Evolutionary conservation across 2,888 invertebrate genomes (phyloP), one percentile per base, ranked within the genome.

Genomic region (Steinernema hermaphroditum): DNA sequence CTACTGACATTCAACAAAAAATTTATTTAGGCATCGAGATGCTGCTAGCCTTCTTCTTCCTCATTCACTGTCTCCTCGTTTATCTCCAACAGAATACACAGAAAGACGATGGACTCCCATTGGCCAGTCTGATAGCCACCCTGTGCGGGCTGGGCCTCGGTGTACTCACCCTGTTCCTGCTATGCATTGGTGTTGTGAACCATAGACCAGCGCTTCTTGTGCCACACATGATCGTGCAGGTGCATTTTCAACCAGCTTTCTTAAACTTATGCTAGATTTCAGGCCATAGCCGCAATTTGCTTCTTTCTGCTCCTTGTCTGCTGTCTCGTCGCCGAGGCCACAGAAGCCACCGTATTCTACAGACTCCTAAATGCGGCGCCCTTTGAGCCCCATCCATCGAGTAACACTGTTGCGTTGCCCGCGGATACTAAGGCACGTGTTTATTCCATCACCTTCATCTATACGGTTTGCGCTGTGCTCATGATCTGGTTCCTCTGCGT

Each of bases 171-270:
- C 77, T 86, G 19, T 74, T 84, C 16, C 74, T 83, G 6, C 72
- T 84, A 43, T 75, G 84, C 46, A 71, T 85, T 19, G 86, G 83
- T 14, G 69, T 85, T 44, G 76, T 80, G n/a, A 72, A 80, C 57
- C 84, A 85, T 70, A 76, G 74, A 8, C 82, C 84, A 9, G 70
- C 78, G n/a, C 74, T 86, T 8, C 78, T 86, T 16, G 74, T 85
- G 37, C 86, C 86, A 29, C 86, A 85, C 76, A 75, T 85, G 43
- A 78, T 83, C 62, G 78, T 86, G 46, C 86, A 85, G 82, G 85
- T 84, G 74, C 27, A 49, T 49, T 41, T 29, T 74, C 22, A n/a
- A n/a, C n/a, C n/a, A n/a, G n/a, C n/a, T n/a, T n/a, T n/a, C n/a
- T n/a, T n/a, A n/a, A n/a, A n/a, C n/a, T n/a, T n/a, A n/a, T n/a